phyloP scores from a whole-genome alignment of 2,113 vertebrate genomes.

The Periophthalmodon schlosseri region DNA sequence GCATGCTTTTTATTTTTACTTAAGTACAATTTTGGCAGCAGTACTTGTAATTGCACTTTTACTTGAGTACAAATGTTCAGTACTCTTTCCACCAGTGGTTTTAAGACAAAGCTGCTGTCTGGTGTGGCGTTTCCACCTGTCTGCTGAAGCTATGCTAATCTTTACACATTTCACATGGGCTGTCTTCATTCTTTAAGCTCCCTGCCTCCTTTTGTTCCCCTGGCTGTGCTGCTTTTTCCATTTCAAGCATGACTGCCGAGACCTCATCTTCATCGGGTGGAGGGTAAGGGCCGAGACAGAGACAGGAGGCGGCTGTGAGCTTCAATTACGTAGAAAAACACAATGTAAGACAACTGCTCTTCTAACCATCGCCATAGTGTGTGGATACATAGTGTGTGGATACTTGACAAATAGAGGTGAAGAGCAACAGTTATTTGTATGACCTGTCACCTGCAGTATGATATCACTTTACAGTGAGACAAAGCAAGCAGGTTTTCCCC shows the following conservation, averaged over 20 bases:
- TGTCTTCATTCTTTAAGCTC: conserved; percentile 24
- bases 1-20: too few species aligned
- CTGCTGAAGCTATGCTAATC: conserved; percentile 25
- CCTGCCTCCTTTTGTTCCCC: conserved; percentile 29
- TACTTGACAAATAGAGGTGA: conserved; percentile 2
- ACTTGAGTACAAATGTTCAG: too few species aligned
- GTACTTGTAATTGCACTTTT: too few species aligned
- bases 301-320: conserved; percentile 2
- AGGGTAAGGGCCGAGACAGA: conserved; percentile 37
- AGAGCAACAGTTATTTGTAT: background rate
- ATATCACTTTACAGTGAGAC: background rate
- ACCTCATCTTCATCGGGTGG: conserved; percentile 37
- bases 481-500: background rate
- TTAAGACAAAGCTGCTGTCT: conserved; percentile 28
- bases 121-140: conserved; percentile 26
- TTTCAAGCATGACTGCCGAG: conserved; percentile 66
- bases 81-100: background rate
- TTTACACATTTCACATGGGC: conserved; percentile 24
- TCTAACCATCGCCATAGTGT: background rate
- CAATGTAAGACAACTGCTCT: conserved; percentile 5
- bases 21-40: too few species aligned
- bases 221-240: conserved; percentile 59
- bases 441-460: background rate
- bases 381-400: background rate
- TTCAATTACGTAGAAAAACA: conserved; percentile 11